Base-by-base conservation (phyloP, 2,888 invertebrate species). In the Automeris io region DNA sequence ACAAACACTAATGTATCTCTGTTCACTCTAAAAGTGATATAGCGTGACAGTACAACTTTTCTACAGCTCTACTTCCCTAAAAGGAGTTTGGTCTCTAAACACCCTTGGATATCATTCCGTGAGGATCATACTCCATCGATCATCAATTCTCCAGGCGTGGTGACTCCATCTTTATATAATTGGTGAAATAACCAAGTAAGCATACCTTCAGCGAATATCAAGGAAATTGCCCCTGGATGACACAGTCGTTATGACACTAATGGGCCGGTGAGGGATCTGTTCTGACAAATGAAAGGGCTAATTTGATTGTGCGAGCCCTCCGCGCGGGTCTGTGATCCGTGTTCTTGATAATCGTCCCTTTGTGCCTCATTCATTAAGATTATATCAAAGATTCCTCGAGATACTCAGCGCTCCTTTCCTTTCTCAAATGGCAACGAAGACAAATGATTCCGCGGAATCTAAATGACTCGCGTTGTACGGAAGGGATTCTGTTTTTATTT, bases 281-380 rank as follows among this genome's bases (percentile, higher is more conserved):
- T 29, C 29, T 29, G 16, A 16, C 16, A 16, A 29, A 29, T 29
- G 29, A 29, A 29, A 29, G 16, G 29, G 29, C 16, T 16, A 29
- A 29, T 29, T 29, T 29, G 16, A 29, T 29, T 29, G 8, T 29
- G 16, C 29, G 13, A 16, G 16, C 16, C 29, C n/a, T 16, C 29
- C n/a, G 29, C 29, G 16, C 16, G 8, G 29, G 8, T 29, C 29
- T 29, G 29, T 29, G 29, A 29, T 29, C 29, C 29, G 16, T 29
- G 29, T 29, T 29, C 29, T 16, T 29, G 29, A 29, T 29, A 29
- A 29, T 29, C 29, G 16, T n/a, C 29, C 29, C 16, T 29, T 29
- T 29, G 16, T 29, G 29, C 29, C 29, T 16, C n/a, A 16, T 29
- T 29, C 29, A 16, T 6, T 29, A 16, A 29, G n/a, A 29, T 29